A percentile compares a stretch with the other conserved stretches of the same genome.
These are phyloP conservation scores for Platycheirus rosarum DNA, from an alignment of 2,888 invertebrate species.

Conservation along the genomic window DNA sequence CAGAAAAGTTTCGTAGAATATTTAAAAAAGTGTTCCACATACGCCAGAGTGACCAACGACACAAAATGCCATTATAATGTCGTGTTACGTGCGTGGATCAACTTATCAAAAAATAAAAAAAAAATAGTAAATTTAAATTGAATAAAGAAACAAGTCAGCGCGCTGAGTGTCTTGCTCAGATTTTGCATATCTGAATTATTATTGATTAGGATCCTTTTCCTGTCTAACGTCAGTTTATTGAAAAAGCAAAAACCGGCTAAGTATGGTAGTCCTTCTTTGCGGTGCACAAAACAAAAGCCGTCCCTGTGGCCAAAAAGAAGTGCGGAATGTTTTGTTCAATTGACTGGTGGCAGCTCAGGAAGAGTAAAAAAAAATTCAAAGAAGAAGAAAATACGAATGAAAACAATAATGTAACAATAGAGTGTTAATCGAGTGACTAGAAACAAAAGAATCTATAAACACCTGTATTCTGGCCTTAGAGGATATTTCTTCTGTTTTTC, in stretches of 20 bases:
- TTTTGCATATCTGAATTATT: slow-evolving; percentile 71
- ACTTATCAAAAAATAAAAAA: slow-evolving; percentile 27
- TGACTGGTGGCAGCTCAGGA: not conserved
- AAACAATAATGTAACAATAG: slow-evolving; percentile 70
- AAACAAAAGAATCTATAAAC: slow-evolving; percentile 62
- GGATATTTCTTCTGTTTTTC: slow-evolving; percentile 53
- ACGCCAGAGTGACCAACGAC: slow-evolving; percentile 54
- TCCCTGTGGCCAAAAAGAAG: slow-evolving; percentile 8
- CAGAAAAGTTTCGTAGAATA: slow-evolving; percentile 7
- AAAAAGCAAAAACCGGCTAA: too few species aligned
- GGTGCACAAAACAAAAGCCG: slow-evolving; percentile 36
- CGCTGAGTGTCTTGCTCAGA: slow-evolving; percentile 52
- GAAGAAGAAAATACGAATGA: slow-evolving; percentile 2
- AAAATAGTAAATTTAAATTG: slow-evolving; percentile 53
- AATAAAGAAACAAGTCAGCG: slow-evolving; percentile 54
- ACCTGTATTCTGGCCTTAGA: slow-evolving; percentile 63
- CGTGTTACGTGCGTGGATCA: slow-evolving; percentile 54
- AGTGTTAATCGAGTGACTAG: slow-evolving; percentile 71
- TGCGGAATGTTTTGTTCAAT: slow-evolving; percentile 30
- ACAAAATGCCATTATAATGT: slow-evolving; percentile 14
- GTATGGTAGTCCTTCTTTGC: too few species aligned
- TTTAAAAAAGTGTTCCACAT: slow-evolving; percentile 39
- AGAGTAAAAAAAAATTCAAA: slow-evolving; percentile 43
- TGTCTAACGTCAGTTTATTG: slow-evolving; percentile 57
- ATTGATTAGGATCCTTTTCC: slow-evolving; percentile 66